Evolutionary conservation across 1,140 invertebrate species (phyloP).

Genomic region (Anastrepha obliqua): DNA sequence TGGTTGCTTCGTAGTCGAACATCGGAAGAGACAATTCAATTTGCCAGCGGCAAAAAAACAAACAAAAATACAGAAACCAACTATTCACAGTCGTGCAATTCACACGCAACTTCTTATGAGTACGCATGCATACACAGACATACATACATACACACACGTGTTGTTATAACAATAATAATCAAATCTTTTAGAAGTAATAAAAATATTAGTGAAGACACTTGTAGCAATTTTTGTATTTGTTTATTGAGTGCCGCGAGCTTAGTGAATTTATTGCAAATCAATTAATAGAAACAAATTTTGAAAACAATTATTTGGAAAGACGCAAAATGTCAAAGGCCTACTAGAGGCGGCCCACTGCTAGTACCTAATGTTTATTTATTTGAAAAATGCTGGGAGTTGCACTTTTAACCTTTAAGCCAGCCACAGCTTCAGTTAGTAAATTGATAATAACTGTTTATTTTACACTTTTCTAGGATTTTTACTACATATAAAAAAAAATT

Average conservation of each 20-base stretch:
- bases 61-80: no score
- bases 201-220: background rate
- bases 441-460: no score
- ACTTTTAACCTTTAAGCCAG: no score
- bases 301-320: no score
- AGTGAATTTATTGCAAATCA: background rate
- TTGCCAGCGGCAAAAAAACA: background rate
- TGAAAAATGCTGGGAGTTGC: no score
- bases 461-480: no score
- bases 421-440: no score
- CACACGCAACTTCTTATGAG: background rate
- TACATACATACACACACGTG: background rate
- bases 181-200: constrained; percentile 16
- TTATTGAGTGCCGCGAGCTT: background rate
- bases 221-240: background rate
- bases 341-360: no score
- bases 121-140: background rate
- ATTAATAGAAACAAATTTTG: background rate
- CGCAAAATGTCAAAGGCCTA: no score
- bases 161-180: background rate
- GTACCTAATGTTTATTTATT: no score
- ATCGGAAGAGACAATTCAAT: constrained; percentile 7
- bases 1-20: background rate
- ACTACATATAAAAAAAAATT: no score
- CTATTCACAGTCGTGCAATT: background rate